Conservation (phyloP, 2,113 vertebrate species). For the Chroicocephalus ridibundus region DNA sequence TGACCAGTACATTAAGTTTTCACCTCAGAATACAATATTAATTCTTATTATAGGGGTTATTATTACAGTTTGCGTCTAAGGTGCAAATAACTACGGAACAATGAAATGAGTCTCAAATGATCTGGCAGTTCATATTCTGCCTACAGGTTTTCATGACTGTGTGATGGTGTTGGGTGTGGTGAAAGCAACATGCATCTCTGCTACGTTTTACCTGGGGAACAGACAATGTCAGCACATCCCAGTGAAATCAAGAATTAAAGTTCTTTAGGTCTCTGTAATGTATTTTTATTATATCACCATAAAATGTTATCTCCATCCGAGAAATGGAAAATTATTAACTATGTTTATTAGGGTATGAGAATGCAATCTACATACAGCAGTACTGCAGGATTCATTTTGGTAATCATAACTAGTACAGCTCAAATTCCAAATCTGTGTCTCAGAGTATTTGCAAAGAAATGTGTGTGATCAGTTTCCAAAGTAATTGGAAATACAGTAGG, state of each 20-base stretch:
- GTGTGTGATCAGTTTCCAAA: background rate
- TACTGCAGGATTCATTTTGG: background rate
- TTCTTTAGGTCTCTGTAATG: background rate
- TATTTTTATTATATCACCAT: background rate
- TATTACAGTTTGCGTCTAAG: background rate
- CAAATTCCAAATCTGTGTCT: background rate
- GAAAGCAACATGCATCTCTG: background rate
- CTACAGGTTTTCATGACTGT: background rate
- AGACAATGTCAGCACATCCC: background rate
- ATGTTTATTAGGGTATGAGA: background rate
- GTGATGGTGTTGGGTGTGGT: background rate
- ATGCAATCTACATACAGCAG: background rate
- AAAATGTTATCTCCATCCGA: background rate
- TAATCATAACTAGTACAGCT: background rate
- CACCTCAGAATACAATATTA: background rate
- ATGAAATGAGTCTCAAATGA: background rate
- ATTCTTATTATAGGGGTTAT: background rate
- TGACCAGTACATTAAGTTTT: background rate
- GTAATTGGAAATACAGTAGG: background rate
- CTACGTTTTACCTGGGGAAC: background rate
- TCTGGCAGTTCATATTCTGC: background rate
- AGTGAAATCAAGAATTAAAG: background rate
- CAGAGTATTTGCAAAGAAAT: background rate
- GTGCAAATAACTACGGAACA: background rate
- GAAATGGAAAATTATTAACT: slow-evolving; percentile 6